phyloP scores from a whole-genome alignment of 2,888 invertebrate species.

The Mimumesa dahlbomi region DNA sequence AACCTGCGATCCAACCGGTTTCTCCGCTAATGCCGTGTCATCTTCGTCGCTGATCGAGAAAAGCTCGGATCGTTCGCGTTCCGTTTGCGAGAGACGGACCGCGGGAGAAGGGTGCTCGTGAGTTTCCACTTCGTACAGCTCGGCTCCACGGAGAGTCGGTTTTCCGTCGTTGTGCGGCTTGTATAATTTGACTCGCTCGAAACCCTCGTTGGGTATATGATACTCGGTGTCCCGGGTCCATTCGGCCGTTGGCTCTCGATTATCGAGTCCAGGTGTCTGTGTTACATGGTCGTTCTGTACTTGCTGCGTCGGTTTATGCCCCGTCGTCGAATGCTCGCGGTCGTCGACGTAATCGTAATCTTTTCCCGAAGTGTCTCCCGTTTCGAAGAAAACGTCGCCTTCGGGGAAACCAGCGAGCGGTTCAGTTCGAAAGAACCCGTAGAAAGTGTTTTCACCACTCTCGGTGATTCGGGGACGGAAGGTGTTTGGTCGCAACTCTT shows the following conservation, averaged over 20 bases:
- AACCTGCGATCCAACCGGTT: not conserved
- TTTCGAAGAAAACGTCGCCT: slow-evolving; percentile 61
- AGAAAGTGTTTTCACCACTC: slow-evolving; percentile 66
- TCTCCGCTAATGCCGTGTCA: not conserved
- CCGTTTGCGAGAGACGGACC: no score
- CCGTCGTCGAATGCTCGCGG: slow-evolving; percentile 32
- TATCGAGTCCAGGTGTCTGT: no score
- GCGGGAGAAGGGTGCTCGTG: no score
- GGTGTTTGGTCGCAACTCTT: not conserved
- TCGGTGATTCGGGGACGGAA: slow-evolving; percentile 23
- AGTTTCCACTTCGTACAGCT: slow-evolving; percentile 63
- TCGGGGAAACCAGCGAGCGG: slow-evolving; percentile 61
- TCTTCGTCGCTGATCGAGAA: not conserved
- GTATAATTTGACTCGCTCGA: slow-evolving; percentile 44
- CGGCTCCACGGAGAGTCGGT: slow-evolving; percentile 45
- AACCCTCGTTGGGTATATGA: slow-evolving; percentile 57
- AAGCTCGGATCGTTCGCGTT: no score
- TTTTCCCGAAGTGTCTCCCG: slow-evolving; percentile 43
- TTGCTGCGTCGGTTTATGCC: not conserved
- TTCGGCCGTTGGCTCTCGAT: no score
- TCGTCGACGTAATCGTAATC: slow-evolving; percentile 54
- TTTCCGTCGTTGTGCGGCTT: slow-evolving; percentile 32
- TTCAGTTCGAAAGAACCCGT: slow-evolving; percentile 58
- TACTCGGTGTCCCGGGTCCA: no score
- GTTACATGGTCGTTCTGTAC: not conserved